A percentile compares a stretch with the other conserved stretches of the same genome.
Conservation (phyloP, 2,888 invertebrate species). For the Alviniconcha strummeri region DNA sequence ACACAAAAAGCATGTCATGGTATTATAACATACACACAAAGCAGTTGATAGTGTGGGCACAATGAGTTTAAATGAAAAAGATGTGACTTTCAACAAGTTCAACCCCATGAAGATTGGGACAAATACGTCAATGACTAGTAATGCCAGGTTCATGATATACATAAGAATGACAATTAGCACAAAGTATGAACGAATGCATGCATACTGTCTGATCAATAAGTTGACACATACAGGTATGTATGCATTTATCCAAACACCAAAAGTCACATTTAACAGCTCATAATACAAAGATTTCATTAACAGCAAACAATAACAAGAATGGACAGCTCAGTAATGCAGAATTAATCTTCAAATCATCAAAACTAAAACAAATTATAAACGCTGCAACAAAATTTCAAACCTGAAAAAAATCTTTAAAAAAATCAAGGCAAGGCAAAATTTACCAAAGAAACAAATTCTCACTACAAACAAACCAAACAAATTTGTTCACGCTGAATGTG, state of each 20-base stretch:
- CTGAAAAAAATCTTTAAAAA: neutral
- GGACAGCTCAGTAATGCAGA: neutral
- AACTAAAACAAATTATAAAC: too few species aligned
- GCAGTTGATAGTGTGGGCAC: neutral
- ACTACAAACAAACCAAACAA: too few species aligned
- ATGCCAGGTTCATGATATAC: too few species aligned
- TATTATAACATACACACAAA: neutral
- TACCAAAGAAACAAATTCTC: too few species aligned
- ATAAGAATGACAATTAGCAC: neutral
- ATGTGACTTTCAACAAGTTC: too few species aligned
- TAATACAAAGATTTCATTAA: constrained; percentile 23
- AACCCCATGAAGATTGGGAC: too few species aligned
- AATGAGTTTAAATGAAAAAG: neutral
- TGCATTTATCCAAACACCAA: neutral
- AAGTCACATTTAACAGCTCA: constrained; percentile 1
- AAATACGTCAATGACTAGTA: too few species aligned
- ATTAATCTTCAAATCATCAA: neutral
- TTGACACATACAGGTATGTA: neutral
- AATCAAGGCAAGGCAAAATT: too few species aligned
- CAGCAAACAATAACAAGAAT: constrained; percentile 3
- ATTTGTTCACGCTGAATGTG: too few species aligned
- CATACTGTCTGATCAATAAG: neutral
- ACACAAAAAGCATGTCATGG: neutral
- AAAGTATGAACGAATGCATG: neutral
- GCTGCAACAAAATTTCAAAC: neutral